A percentile compares a stretch with the other conserved stretches of the same genome.
phyloP scores from a whole-genome alignment of 2,797 vertebrate genomes.

The Rhyacichthys aspro region DNA sequence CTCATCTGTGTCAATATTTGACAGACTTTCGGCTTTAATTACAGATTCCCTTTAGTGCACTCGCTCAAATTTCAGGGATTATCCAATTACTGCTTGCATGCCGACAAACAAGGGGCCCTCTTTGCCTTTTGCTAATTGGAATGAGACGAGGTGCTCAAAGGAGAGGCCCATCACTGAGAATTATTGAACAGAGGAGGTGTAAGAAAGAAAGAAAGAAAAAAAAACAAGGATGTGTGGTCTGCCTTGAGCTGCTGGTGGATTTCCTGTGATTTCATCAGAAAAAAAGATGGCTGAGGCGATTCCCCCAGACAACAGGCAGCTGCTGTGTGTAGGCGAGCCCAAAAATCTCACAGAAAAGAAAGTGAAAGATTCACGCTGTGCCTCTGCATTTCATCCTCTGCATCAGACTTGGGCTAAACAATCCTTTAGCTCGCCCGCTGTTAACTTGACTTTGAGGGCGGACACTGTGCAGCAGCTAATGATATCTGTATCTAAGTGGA shows the following conservation, averaged over 20 bases:
- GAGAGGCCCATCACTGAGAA: constrained; percentile 68
- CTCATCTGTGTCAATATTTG: constrained; percentile 73
- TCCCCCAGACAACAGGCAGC: constrained; percentile 71
- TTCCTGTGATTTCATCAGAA: constrained; percentile 80
- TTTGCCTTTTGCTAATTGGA: constrained; percentile 71
- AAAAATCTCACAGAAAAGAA: constrained; percentile 57
- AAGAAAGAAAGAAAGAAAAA: constrained; percentile 1
- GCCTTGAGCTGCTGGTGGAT: constrained; percentile 67
- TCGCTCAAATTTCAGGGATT: constrained; percentile 75
- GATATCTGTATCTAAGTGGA: constrained; percentile 43
- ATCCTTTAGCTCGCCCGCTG: constrained; percentile 49
- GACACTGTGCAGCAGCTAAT: constrained; percentile 18
- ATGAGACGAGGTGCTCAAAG: constrained; percentile 61
- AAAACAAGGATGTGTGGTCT: constrained; percentile 58
- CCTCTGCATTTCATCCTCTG: constrained; percentile 56
- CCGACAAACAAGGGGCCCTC: constrained; percentile 42
- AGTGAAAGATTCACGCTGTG: constrained; percentile 59
- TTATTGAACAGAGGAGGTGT: constrained; percentile 61
- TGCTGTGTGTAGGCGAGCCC: constrained; percentile 69
- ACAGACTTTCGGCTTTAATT: constrained; percentile 73
- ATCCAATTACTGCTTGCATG: constrained; percentile 74
- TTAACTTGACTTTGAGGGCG: constrained; percentile 26
- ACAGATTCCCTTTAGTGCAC: constrained; percentile 73
- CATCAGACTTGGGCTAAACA: constrained; percentile 48
- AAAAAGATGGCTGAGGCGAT: constrained; percentile 67